phyloP scores from a whole-genome alignment of 1,140 invertebrate genomes.

The Eupeodes corollae region DNA sequence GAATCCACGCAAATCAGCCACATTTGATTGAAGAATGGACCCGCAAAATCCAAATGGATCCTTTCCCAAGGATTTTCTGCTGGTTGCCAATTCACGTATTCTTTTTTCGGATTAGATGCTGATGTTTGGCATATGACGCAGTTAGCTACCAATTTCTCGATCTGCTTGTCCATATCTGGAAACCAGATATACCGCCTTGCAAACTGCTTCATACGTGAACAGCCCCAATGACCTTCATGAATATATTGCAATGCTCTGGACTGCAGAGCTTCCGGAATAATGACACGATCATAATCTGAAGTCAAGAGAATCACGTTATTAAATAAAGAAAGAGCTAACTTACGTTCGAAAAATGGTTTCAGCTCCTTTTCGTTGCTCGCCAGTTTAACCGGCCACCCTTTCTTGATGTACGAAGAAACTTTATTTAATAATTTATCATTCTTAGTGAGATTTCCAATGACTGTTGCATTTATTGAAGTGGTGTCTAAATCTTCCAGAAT shows the following conservation, averaged over 20 bases:
- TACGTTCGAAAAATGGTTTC: background rate
- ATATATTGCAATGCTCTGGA: constrained; percentile 20
- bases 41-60: constrained; percentile 40
- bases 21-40: constrained; percentile 28
- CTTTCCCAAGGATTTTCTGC: constrained; percentile 25
- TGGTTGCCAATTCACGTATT: background rate
- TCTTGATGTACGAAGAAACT: background rate
- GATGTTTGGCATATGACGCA: background rate
- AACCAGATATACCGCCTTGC: constrained; percentile 32
- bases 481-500: too few relatives aligned
- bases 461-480: too few relatives aligned
- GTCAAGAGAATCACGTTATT: background rate
- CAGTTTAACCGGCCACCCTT: background rate
- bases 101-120: constrained; percentile 12
- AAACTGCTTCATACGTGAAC: constrained; percentile 34
- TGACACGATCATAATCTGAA: background rate
- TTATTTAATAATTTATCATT: background rate
- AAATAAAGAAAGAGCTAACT: background rate
- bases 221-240: constrained; percentile 30
- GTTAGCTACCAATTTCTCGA: constrained; percentile 14
- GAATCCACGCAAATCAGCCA: constrained; percentile 38
- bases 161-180: constrained; percentile 32
- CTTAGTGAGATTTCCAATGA: too few relatives aligned
- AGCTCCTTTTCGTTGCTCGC: background rate
- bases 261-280: background rate